phyloP scores from a whole-genome alignment of 2,888 invertebrate genomes.

The Pandemis cinnamomeana region DNA sequence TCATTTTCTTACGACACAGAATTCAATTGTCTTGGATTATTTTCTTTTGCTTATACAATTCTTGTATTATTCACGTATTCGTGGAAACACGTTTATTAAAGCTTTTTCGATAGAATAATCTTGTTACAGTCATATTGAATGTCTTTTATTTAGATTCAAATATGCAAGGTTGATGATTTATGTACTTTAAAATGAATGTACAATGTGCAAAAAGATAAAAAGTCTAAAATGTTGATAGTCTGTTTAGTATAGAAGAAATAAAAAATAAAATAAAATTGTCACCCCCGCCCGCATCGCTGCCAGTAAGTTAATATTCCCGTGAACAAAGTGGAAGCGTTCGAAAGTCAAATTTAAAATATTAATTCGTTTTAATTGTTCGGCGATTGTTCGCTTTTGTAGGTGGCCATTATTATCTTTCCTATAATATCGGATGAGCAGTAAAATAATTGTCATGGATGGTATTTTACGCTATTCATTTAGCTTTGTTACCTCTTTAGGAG shows the following conservation, averaged over 20 bases:
- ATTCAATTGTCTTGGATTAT: not conserved
- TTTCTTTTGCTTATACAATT: constrained; percentile 4
- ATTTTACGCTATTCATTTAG: not conserved
- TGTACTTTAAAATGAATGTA: not conserved
- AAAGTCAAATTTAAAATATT: not conserved
- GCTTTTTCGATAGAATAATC: not conserved
- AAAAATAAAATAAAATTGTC: not conserved
- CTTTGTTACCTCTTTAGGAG: constrained; percentile 9
- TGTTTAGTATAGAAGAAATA: not conserved
- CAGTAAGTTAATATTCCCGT: not conserved
- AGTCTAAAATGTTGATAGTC: too few species aligned
- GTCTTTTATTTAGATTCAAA: not conserved
- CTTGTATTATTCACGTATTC: not conserved
- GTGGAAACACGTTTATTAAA: not conserved
- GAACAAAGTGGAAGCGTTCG: not conserved
- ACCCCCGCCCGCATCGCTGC: not conserved
- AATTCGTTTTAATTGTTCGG: not conserved
- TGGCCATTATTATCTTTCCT: not conserved
- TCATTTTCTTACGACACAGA: not conserved
- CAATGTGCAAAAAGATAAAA: too few species aligned
- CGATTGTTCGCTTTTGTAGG: not conserved
- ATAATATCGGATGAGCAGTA: not conserved
- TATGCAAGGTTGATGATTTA: not conserved
- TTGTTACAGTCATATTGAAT: not conserved
- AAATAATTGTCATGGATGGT: not conserved